Percentiles rank a stretch among this genome's conserved stretches.
Evolutionary conservation across 1,140 invertebrate genomes (phyloP).

Genomic region (Cataglyphis hispanica): DNA sequence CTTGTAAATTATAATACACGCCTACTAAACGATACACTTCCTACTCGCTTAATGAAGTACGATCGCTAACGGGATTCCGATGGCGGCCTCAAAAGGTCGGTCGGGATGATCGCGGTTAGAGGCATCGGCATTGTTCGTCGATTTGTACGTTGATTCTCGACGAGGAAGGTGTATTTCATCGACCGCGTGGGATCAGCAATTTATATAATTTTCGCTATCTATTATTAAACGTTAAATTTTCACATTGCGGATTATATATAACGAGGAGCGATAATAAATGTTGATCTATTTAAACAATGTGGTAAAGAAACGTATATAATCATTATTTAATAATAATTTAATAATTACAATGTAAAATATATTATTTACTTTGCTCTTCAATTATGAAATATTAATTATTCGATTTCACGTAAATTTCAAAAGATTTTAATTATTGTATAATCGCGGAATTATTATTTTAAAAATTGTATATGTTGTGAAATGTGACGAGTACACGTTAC

Average conservation of each 20-base stretch:
- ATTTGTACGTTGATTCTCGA: conserved; percentile 37
- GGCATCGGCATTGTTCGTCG: conserved; percentile 45
- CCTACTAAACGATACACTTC: conserved; percentile 71
- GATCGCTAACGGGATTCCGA: conserved; percentile 66
- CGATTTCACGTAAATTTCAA: conserved; percentile 37
- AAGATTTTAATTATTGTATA: conserved; percentile 39
- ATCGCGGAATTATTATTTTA: conserved; percentile 37
- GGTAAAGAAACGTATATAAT: conserved; percentile 42
- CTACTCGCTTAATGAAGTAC: conserved; percentile 70
- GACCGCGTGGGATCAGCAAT: conserved; percentile 5
- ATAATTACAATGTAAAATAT: conserved; percentile 43
- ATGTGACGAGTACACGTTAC: conserved; percentile 1
- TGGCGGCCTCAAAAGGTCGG: conserved; percentile 64
- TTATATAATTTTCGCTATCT: conserved; percentile 34
- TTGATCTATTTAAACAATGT: conserved; percentile 42
- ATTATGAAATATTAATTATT: conserved; percentile 58
- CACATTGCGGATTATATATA: conserved; percentile 33
- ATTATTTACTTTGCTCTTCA: conserved; percentile 41
- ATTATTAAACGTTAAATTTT: conserved; percentile 51
- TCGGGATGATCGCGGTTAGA: conserved; percentile 41
- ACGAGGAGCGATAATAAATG: conserved; percentile 38
- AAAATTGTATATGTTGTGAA: conserved; percentile 20
- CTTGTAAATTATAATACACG: conserved; percentile 73
- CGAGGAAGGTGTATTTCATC: conserved; percentile 49
- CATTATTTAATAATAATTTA: conserved; percentile 43